These are phyloP conservation scores for Uropetala carovei DNA, from an alignment of 2,888 invertebrate species.

Conservation along the genomic window DNA sequence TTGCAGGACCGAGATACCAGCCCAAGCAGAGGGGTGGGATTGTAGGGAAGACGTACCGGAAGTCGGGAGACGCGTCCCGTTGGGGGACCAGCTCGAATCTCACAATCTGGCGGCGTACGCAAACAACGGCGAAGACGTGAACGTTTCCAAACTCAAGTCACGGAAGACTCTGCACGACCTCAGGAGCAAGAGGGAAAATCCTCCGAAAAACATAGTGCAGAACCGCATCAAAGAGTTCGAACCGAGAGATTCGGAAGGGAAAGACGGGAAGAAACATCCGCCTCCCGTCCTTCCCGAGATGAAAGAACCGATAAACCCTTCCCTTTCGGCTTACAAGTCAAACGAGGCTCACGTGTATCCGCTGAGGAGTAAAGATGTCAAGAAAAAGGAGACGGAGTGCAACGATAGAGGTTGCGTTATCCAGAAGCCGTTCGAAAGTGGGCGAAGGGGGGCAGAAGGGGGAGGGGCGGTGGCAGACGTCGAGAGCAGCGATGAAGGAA, in stretches of 20 bases:
- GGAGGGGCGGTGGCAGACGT: slow-evolving; percentile 40
- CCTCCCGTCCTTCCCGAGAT: slow-evolving; percentile 70
- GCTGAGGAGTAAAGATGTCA: slow-evolving; percentile 65
- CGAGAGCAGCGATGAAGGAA: slow-evolving; percentile 49
- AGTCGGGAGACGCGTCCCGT: not conserved
- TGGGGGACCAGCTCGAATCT: not conserved
- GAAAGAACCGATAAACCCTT: slow-evolving; percentile 75
- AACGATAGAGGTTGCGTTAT: not conserved
- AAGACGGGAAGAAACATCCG: slow-evolving; percentile 69
- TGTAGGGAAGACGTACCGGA: not conserved
- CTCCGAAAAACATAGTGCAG: slow-evolving; percentile 72
- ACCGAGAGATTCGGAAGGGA: not conserved
- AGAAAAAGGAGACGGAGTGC: slow-evolving; percentile 66
- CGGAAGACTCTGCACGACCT: slow-evolving; percentile 17
- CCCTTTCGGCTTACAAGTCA: slow-evolving; percentile 72
- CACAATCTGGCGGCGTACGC: not conserved
- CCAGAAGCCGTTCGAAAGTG: not conserved
- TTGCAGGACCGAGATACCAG: not conserved
- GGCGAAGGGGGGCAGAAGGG: not conserved
- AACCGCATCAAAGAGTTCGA: slow-evolving; percentile 71
- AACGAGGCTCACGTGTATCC: slow-evolving; percentile 74
- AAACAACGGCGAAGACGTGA: not conserved
- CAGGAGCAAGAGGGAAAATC: slow-evolving; percentile 66
- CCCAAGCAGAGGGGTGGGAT: not conserved
- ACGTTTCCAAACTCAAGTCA: slow-evolving; percentile 9